A percentile compares a stretch with the other conserved stretches of the same genome.
Conservation (phyloP, 2,113 vertebrate genomes). For the Terrapene triunguis region DNA sequence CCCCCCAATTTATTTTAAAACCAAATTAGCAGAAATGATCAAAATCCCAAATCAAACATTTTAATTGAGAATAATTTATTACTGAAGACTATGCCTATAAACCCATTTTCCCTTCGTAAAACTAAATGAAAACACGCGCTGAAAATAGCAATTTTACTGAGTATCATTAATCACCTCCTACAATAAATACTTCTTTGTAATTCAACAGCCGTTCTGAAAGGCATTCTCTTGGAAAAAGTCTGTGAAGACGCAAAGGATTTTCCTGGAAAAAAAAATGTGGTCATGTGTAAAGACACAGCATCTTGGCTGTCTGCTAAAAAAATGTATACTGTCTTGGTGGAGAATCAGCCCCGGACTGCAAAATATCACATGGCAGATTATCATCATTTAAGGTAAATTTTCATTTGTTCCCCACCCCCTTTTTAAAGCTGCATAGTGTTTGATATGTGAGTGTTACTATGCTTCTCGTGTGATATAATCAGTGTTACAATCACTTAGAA, state of each 20-base stretch:
- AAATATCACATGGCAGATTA: conserved; percentile 77
- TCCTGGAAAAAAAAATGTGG: conserved; percentile 81
- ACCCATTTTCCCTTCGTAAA: conserved; percentile 78
- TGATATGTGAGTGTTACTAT: not conserved
- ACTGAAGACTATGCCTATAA: conserved; percentile 45
- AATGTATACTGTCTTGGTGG: conserved; percentile 73
- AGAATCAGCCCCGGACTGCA: conserved; percentile 70
- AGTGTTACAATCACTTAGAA: conserved; percentile 72
- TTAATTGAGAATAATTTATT: conserved; percentile 43
- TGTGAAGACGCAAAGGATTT: conserved; percentile 82
- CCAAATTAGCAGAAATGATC: conserved; percentile 50
- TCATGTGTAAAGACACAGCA: conserved; percentile 78
- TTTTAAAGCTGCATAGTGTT: not conserved
- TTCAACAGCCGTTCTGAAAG: conserved; percentile 88
- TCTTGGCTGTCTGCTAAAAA: conserved; percentile 80
- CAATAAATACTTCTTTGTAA: conserved; percentile 91
- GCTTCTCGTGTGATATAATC: not conserved
- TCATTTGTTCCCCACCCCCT: conserved; percentile 26
- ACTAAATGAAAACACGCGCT: conserved; percentile 83
- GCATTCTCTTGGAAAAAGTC: conserved; percentile 86
- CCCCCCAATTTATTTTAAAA: not conserved
- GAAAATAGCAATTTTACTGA: conserved; percentile 87
- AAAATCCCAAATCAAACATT: conserved; percentile 45
- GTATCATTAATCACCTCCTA: conserved; percentile 89
- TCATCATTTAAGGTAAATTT: conserved; percentile 82